Base-by-base conservation (phyloP, 2,888 invertebrate genomes). In the Stegana nigrithorax region DNA sequence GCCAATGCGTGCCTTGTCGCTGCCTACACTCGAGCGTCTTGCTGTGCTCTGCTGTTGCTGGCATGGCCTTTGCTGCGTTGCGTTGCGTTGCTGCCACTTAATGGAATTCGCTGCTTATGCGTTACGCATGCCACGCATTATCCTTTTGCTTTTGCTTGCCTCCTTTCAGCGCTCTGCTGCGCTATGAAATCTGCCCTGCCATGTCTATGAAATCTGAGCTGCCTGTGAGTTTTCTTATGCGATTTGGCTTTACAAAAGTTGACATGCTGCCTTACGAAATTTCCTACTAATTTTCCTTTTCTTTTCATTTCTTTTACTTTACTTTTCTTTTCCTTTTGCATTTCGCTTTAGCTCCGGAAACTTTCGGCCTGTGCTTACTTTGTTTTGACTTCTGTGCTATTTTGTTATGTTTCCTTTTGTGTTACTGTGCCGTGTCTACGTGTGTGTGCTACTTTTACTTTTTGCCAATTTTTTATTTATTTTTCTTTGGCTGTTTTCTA, bases 101-200 rank as follows among this genome's bases (percentile, higher is more conserved):
- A 75, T 75, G 75, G 75, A 80, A 75, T 75, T 78, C 80, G 73
- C 74, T 74, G 75, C 80, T 75, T 75, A 75, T 80, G 76, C 78
- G 75, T 75, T 78, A 75, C 80, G 75, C 80, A 75, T 75, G 80
- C 70, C 72, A 68, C 72, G 75, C 80, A 75, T 75, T 75, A 75
- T 80, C 80, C 80, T 70, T n/a, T 75, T 75, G 47, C 66, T 66
- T 58, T n/a, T 63, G 68, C 62, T 67, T 64, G 67, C 66, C 65
- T 39, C 32, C 44, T 6, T 55, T 60, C 60, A 57, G 45, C 42
- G 45, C 42, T n/a, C 26, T 42, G 36, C 17, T 25, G n/a, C 6
- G 23, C 36, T 29, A 29, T 29, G 10, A 29, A 29, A 29, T 29
- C 23, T 60, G 12, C 42, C n/a, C 25, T 10, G 65, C 69, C 69